Evolutionary conservation across 1,140 invertebrate genomes (phyloP).

Genomic region (Drosophila ohnishii): DNA sequence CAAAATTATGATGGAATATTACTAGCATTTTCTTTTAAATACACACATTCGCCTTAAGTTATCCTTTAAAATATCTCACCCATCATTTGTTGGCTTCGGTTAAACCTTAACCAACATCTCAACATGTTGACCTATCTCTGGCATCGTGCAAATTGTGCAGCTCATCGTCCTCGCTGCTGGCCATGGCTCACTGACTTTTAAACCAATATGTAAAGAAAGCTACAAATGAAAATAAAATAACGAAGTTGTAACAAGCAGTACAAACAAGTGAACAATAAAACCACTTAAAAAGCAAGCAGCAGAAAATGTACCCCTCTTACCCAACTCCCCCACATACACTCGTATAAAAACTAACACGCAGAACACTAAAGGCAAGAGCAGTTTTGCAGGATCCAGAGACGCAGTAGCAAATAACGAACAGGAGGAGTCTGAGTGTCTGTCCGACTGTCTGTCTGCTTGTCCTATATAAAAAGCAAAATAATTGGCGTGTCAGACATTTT

Average conservation of each 20-base stretch:
- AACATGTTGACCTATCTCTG: slow-evolving; percentile 41
- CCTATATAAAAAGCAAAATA: slow-evolving; percentile 76
- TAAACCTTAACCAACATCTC: slow-evolving; percentile 19
- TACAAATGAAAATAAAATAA: slow-evolving; percentile 45
- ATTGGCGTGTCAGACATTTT: slow-evolving; percentile 80
- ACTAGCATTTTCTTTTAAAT: neutral
- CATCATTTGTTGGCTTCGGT: slow-evolving; percentile 7
- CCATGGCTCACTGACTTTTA: slow-evolving; percentile 51
- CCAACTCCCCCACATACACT: slow-evolving; percentile 37
- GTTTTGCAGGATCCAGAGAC: slow-evolving; percentile 14
- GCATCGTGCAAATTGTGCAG: slow-evolving; percentile 31
- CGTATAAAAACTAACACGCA: slow-evolving; percentile 73
- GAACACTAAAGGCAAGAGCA: slow-evolving; percentile 41
- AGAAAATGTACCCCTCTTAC: slow-evolving; percentile 26
- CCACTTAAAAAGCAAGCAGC: slow-evolving; percentile 68
- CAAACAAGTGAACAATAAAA: slow-evolving; percentile 72
- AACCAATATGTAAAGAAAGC: slow-evolving; percentile 36
- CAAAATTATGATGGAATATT: neutral
- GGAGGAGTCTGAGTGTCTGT: slow-evolving; percentile 33
- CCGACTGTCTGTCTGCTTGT: slow-evolving; percentile 39
- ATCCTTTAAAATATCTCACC: neutral
- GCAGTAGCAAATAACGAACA: slow-evolving; percentile 35
- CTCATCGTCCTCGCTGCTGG: slow-evolving; percentile 38
- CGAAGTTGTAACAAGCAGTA: slow-evolving; percentile 41
- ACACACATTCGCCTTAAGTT: neutral